Percentiles rank a stretch among this genome's conserved stretches.
phyloP scores from a whole-genome alignment of 2,888 invertebrate genomes.

The Acanthosoma haemorrhoidale region DNA sequence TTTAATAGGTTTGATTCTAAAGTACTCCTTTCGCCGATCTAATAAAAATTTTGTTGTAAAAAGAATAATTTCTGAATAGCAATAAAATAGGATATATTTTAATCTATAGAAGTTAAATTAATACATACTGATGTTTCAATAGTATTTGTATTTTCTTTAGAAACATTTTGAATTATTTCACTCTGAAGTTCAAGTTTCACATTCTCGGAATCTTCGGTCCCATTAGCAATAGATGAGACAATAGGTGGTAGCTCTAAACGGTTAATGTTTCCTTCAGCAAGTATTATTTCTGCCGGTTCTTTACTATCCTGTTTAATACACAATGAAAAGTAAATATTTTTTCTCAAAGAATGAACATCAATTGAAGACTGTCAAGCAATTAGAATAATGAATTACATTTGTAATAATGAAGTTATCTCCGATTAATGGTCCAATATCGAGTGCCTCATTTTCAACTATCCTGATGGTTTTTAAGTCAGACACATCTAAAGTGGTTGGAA shows the following conservation, averaged over 20 bases:
- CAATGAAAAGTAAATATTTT: background rate
- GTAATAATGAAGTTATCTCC: background rate
- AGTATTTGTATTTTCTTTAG: background rate
- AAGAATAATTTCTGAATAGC: too few relatives aligned
- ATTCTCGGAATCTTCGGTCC: background rate
- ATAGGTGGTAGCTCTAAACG: conserved; percentile 4
- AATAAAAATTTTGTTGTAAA: background rate
- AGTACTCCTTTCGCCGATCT: background rate
- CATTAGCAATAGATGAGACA: background rate
- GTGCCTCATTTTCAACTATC: background rate
- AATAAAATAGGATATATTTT: background rate
- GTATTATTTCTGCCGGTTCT: background rate
- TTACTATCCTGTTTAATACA: background rate
- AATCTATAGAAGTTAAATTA: background rate
- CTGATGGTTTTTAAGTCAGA: background rate
- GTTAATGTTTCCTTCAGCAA: background rate
- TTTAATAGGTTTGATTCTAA: conserved; percentile 39
- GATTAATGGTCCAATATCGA: background rate
- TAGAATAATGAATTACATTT: too few relatives aligned
- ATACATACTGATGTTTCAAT: background rate
- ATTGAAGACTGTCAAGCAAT: background rate
- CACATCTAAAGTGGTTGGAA: background rate
- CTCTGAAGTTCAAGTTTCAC: background rate
- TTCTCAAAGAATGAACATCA: background rate
- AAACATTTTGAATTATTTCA: background rate